Evolutionary conservation across 2,113 vertebrate genomes (phyloP), one percentile per base, ranked within the genome.

Genomic region (Pangasianodon gigas): DNA sequence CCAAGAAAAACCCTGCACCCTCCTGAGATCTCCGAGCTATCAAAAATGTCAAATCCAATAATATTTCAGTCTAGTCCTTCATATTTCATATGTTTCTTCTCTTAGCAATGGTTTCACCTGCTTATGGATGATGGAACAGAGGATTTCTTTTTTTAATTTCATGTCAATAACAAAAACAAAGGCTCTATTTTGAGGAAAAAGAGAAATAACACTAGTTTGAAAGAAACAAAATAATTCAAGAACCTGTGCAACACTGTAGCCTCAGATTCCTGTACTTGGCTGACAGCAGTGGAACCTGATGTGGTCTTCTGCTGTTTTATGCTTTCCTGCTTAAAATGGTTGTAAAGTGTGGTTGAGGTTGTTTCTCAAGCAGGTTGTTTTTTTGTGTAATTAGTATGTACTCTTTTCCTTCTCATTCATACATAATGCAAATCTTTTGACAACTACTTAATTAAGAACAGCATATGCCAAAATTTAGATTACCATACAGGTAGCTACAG

Each of bases 21-120:
- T 88, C 89, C 77, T 84, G 91, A 91, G 92, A 90, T 71, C 75
- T 75, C 84, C 88, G 88, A 88, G 67, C 84, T 89, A 88, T 93
- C 91, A 92, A 71, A 92, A 89, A 91, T 62, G 79, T 89, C 89
- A 87, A 67, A 88, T 83, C 79, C 79, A 86, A 56, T 24, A 90
- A 92, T 82, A 88, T 85, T 58, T 93, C 86, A 92, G 86, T 92
- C 91, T 91, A 83, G 32, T 90, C 84, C 74, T 88, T 21, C 60
- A 51, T 80, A 82, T 69, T 32, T 75, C 46, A 84, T 87, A 81
- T 58, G 46, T 56, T 92, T 93, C 37, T 80, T 90, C 65, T 32
- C 51, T 89, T 88, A 65, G 62, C 37, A 79, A 19, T 51, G 1
- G 85, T 75, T 91, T 89, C 48, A 26, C 77, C n/a, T 67, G 69